Evolutionary conservation across 1,140 invertebrate species (phyloP).

Genomic region (Himalopsyche phryganea): DNA sequence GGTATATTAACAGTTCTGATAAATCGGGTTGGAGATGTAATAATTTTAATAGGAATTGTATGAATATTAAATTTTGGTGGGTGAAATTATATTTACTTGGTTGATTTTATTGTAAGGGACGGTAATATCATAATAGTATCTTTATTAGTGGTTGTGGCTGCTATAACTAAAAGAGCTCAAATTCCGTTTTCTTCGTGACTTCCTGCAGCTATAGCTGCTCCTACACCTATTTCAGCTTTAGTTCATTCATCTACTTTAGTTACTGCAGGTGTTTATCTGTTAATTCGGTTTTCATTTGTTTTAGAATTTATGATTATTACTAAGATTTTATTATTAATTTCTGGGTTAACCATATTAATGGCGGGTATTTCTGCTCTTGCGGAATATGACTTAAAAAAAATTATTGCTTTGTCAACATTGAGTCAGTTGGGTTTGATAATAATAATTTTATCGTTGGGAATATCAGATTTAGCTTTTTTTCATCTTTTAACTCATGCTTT

Average conservation of each 20-base stretch:
- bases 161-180: conserved; percentile 71
- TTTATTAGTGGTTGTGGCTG: conserved; percentile 52
- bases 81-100: conserved; percentile 52
- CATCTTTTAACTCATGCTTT: conserved; percentile 61
- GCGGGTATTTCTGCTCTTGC: conserved; percentile 56
- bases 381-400: conserved; percentile 66
- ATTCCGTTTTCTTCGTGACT: conserved; percentile 67
- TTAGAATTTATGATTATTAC: conserved; percentile 38
- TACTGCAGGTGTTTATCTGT: conserved; percentile 66
- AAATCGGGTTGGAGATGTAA: conserved; percentile 61
- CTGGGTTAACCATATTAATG: conserved; percentile 59
- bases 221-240: conserved; percentile 66
- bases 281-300: conserved; percentile 60
- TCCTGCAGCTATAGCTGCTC: conserved; percentile 65
- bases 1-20: conserved; percentile 60
- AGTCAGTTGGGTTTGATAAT: conserved; percentile 67
- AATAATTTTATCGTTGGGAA: conserved; percentile 47
- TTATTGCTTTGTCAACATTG: conserved; percentile 70
- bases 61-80: conserved; percentile 54
- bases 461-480: conserved; percentile 50
- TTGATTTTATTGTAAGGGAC: conserved; percentile 47
- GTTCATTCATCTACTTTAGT: conserved; percentile 74
- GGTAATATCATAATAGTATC: conserved; percentile 46
- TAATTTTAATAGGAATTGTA: conserved; percentile 54
- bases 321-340: conserved; percentile 47